Percentiles rank a stretch among this genome's conserved stretches.
Evolutionary conservation across 2,888 invertebrate genomes (phyloP).

Genomic region (Atethmia centrago): DNA sequence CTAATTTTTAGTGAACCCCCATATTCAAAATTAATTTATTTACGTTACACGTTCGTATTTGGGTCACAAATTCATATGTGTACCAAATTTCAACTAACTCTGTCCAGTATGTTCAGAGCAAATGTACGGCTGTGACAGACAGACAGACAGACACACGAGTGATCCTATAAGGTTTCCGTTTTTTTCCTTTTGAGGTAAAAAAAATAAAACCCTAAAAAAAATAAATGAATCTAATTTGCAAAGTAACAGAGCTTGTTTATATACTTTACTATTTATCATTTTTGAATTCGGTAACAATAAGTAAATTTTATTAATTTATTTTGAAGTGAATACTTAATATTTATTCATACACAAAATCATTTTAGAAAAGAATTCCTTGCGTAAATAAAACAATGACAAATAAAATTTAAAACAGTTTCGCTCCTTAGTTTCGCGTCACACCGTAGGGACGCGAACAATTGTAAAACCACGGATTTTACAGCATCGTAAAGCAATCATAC

Average conservation of each 20-base stretch:
- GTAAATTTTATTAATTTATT: too few species aligned
- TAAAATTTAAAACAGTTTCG: slow-evolving; percentile 26
- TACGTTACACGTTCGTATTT: too few species aligned
- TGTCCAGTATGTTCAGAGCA: too few species aligned
- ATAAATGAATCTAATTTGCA: neutral
- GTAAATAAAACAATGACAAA: slow-evolving; percentile 19
- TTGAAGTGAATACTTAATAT: neutral
- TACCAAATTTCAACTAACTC: too few species aligned
- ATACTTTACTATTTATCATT: neutral
- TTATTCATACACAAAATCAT: neutral
- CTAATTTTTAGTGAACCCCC: too few species aligned
- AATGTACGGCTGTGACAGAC: too few species aligned
- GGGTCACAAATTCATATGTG: too few species aligned
- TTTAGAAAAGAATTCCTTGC: neutral
- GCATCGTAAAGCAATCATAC: slow-evolving; percentile 80
- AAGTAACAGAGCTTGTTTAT: neutral
- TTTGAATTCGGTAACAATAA: neutral
- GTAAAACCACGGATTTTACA: slow-evolving; percentile 74
- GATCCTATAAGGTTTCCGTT: too few species aligned
- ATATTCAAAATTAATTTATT: too few species aligned
- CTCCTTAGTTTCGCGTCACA: slow-evolving; percentile 50
- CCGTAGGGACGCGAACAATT: slow-evolving; percentile 61
- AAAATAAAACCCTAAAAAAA: too few species aligned
- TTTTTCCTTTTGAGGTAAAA: too few species aligned
- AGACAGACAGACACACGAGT: too few species aligned